Conservation (phyloP, 2,888 invertebrate genomes). For the Ecdyonurus torrentis region DNA sequence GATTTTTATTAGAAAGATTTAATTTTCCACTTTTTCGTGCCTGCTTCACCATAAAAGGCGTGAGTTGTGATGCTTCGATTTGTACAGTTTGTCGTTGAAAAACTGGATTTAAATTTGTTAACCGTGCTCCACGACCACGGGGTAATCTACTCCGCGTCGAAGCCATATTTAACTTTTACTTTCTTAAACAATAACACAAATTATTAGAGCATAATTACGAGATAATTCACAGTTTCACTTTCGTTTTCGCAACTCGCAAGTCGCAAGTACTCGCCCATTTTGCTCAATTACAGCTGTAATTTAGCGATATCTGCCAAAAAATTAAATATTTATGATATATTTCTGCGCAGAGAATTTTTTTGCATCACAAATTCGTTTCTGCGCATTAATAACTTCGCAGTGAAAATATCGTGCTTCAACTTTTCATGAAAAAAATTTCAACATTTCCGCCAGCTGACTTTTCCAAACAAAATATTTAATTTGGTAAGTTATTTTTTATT, state of each 20-base stretch:
- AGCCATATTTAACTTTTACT: neutral
- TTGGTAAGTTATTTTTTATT: neutral
- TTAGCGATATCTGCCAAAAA: too few species aligned
- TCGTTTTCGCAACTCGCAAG: neutral
- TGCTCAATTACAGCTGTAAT: too few species aligned
- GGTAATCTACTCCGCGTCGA: neutral
- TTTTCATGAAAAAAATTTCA: too few species aligned
- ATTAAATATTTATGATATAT: neutral
- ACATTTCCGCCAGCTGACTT: neutral
- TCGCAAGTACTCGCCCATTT: neutral
- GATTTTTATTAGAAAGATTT: conserved; percentile 56
- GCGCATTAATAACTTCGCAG: too few species aligned
- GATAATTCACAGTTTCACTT: neutral
- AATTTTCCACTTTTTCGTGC: conserved; percentile 67
- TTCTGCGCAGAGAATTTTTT: neutral
- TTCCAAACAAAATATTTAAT: neutral
- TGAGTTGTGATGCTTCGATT: conserved; percentile 49
- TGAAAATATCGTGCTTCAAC: too few species aligned
- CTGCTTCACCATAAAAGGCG: conserved; percentile 53
- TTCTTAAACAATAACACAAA: too few species aligned
- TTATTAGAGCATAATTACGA: neutral
- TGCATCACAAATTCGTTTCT: neutral
- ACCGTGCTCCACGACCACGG: neutral
- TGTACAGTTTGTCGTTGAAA: conserved; percentile 57
- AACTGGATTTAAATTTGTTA: conserved; percentile 29